Conservation (phyloP, 2,797 vertebrate species). For the Periparus ater region DNA sequence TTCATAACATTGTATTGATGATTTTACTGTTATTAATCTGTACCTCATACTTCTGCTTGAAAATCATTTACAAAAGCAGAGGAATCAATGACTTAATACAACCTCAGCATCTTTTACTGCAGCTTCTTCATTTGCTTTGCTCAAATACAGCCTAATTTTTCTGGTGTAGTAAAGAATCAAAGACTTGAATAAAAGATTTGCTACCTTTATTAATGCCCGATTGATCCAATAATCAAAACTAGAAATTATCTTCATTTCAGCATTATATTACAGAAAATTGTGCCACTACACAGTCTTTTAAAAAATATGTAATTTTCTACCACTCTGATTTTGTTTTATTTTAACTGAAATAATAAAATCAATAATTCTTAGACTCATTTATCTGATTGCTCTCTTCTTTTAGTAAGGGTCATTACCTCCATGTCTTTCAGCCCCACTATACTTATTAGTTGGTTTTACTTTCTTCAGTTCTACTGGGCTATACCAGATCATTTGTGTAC, state of each 20-base stretch:
- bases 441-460: not conserved
- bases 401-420: not conserved
- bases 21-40: not conserved
- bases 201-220: not conserved
- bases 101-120: not conserved
- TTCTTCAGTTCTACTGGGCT: not conserved
- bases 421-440: not conserved
- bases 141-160: not conserved
- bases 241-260: not conserved
- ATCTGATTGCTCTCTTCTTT: not conserved
- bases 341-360: constrained; percentile 8
- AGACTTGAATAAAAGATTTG: not conserved
- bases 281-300: not conserved
- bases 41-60: not conserved
- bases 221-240: not conserved
- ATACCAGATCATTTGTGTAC: not conserved
- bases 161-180: not conserved
- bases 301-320: not conserved
- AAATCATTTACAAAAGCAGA: not conserved
- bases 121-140: not conserved
- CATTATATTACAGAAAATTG: not conserved
- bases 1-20: not conserved
- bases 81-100: not conserved
- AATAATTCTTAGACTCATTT: not conserved
- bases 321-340: not conserved